These are phyloP conservation scores for Monodelphis domestica DNA, from an alignment of 2,797 vertebrate genomes.

Conservation along the genomic window DNA sequence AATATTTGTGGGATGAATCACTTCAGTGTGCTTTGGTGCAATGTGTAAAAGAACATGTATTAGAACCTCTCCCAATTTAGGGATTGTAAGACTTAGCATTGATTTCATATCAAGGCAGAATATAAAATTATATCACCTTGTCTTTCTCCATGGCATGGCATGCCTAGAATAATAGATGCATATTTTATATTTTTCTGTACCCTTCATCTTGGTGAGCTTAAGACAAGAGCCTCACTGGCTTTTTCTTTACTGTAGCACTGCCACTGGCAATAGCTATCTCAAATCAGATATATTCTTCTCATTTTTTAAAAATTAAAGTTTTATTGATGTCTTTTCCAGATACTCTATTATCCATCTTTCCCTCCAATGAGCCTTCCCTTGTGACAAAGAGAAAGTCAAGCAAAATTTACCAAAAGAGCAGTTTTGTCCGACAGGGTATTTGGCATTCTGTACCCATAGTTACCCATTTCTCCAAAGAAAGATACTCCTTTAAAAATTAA, in stretches of 20 bases:
- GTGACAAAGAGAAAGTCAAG: not conserved
- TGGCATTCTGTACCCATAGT: not conserved
- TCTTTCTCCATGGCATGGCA: not conserved
- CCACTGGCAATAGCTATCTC: not conserved
- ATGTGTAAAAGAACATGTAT: not conserved
- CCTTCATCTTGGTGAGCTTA: not conserved
- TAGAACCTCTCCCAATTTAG: not conserved
- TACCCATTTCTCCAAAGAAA: not conserved
- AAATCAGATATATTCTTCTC: not conserved
- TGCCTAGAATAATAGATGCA: not conserved
- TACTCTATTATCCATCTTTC: not conserved
- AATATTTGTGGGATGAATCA: not conserved
- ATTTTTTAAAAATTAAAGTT: not conserved
- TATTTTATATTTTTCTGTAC: not conserved
- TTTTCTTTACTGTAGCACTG: not conserved
- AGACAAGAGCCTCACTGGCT: not conserved
- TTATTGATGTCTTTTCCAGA: not conserved
- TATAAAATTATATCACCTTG: not conserved
- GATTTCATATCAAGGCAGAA: not conserved
- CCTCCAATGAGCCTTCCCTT: not conserved
- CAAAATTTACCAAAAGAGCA: not conserved
- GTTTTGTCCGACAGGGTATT: not conserved
- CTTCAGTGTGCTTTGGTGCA: not conserved
- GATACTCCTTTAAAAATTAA: not conserved
- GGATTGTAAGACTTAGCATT: not conserved